These are phyloP conservation scores for Propithecus deckenii DNA, from an alignment of 2,797 vertebrate genomes.

Conservation along the genomic window DNA sequence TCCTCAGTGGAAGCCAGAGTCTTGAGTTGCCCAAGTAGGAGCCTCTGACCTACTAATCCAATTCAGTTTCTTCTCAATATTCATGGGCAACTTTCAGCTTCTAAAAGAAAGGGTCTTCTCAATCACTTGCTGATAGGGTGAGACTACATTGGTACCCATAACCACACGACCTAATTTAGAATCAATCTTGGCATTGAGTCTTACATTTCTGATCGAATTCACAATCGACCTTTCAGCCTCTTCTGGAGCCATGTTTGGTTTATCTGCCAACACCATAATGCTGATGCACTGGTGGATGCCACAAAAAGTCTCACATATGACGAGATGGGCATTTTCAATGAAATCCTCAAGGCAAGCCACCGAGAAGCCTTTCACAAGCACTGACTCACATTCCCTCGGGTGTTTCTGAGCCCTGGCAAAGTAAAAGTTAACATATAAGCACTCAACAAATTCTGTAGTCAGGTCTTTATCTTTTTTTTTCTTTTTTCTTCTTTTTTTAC, in stretches of 20 bases:
- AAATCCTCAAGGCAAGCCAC: neutral
- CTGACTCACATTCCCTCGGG: constrained; percentile 95
- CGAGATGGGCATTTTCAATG: neutral
- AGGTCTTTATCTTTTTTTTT: constrained; percentile 87
- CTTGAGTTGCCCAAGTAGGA: too few relatives aligned
- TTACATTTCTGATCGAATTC: constrained; percentile 97
- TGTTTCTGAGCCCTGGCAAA: constrained; percentile 98
- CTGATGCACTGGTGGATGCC: neutral
- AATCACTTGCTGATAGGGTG: too few relatives aligned
- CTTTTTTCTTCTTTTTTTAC: too few relatives aligned
- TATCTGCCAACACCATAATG: constrained; percentile 96
- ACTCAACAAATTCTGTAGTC: constrained; percentile 98
- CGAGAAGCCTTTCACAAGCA: constrained; percentile 67
- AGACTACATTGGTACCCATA: too few relatives aligned
- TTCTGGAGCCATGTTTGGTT: constrained; percentile 97
- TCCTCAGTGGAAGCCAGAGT: too few relatives aligned
- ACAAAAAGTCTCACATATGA: neutral
- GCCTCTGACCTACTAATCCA: too few relatives aligned
- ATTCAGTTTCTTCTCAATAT: too few relatives aligned
- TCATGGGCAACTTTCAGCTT: too few relatives aligned
- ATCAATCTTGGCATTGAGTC: constrained; percentile 97
- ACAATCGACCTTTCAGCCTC: constrained; percentile 99
- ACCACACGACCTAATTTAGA: constrained; percentile 90
- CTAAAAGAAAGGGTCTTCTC: too few relatives aligned
- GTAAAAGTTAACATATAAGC: constrained; percentile 97